Conservation (phyloP, 2,888 invertebrate species). For the Phlogophora meticulosa region DNA sequence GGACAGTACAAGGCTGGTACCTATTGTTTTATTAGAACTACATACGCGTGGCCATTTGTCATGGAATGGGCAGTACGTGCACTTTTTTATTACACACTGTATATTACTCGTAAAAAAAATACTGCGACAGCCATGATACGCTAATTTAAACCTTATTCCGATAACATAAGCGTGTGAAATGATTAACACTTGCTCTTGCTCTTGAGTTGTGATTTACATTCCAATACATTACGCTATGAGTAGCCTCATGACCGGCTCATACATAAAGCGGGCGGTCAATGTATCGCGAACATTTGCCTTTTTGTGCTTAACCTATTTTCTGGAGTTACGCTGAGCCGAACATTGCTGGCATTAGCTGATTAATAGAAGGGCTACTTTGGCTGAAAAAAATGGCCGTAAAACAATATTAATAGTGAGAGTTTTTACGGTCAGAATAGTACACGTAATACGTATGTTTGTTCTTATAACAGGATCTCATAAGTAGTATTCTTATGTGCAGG, state of each 20-base stretch:
- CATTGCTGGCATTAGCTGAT: constrained; percentile 24
- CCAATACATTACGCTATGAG: constrained; percentile 45
- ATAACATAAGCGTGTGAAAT: background rate
- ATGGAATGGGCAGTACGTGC: constrained; percentile 1
- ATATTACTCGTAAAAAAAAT: constrained; percentile 22
- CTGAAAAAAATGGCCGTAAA: background rate
- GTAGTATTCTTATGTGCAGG: too few relatives aligned
- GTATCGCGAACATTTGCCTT: constrained; percentile 11
- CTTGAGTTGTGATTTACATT: constrained; percentile 31
- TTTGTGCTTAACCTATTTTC: constrained; percentile 3
- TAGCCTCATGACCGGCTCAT: constrained; percentile 7
- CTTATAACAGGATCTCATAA: background rate
- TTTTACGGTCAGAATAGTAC: background rate
- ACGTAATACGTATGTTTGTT: background rate
- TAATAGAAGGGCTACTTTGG: background rate
- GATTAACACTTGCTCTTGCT: background rate
- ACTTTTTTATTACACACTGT: background rate
- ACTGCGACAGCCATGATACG: background rate
- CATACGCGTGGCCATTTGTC: background rate
- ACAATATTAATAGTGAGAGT: background rate
- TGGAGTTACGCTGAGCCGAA: background rate
- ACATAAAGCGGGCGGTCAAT: constrained; percentile 22
- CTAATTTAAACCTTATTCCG: constrained; percentile 7
- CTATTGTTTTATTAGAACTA: background rate
- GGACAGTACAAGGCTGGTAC: too few relatives aligned